A percentile compares a stretch with the other conserved stretches of the same genome.
Conservation (phyloP, 2,888 invertebrate genomes). For the Tenthredo amoena region DNA sequence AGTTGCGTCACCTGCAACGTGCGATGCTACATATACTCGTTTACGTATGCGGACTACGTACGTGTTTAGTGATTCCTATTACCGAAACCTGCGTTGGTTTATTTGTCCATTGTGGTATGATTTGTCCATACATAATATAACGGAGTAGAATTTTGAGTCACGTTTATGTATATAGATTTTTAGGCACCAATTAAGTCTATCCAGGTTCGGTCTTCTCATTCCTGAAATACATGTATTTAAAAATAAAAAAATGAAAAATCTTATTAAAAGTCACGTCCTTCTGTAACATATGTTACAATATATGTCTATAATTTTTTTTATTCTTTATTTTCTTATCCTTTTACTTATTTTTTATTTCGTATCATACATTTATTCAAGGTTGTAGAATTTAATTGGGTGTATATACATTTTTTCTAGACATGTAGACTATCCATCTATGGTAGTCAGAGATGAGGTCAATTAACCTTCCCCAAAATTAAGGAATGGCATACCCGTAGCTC, state of each 20-base stretch:
- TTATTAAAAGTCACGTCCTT: background rate
- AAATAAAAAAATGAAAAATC: too few relatives aligned
- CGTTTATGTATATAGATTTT: too few relatives aligned
- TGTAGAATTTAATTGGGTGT: background rate
- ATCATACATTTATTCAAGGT: background rate
- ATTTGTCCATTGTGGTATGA: background rate
- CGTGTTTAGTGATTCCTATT: background rate
- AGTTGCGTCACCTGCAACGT: background rate
- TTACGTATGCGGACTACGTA: background rate
- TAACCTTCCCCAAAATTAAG: conserved; percentile 1
- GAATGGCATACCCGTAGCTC: background rate
- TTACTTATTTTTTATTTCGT: background rate
- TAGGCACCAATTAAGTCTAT: too few relatives aligned
- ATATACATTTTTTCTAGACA: background rate
- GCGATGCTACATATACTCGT: background rate
- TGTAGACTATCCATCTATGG: background rate
- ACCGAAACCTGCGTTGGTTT: background rate
- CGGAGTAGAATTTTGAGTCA: too few relatives aligned
- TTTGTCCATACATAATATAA: background rate
- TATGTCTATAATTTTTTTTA: background rate
- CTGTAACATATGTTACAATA: background rate
- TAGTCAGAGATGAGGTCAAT: background rate
- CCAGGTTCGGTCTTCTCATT: too few relatives aligned
- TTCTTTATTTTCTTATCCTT: background rate
- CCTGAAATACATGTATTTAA: too few relatives aligned